phyloP scores from a whole-genome alignment of 35 echinoderm and acorn worm species.

The Patiria miniata region DNA sequence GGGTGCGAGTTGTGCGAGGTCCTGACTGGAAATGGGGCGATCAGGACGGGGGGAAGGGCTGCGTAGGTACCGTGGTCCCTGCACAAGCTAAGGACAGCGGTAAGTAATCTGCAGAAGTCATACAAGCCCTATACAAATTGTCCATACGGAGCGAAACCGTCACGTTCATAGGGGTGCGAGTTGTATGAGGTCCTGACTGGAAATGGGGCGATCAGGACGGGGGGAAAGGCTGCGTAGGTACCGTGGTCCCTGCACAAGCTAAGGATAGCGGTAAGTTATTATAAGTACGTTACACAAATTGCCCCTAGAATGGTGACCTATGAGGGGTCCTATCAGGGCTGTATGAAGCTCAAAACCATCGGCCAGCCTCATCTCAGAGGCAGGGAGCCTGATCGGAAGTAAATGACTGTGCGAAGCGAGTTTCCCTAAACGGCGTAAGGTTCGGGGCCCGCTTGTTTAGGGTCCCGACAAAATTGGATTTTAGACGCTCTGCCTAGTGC shows the following conservation, averaged over 20 bases:
- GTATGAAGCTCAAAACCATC: conserved; percentile 11
- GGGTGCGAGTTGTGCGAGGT: conserved; percentile 64
- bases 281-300: too few species aligned
- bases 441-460: too few species aligned
- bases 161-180: too few species aligned
- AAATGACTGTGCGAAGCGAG: too few species aligned
- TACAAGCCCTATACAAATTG: too few species aligned
- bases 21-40: conserved; percentile 79
- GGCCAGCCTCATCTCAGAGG: too few species aligned
- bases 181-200: conserved; percentile 62
- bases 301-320: too few species aligned
- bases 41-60: conserved; percentile 65
- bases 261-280: conserved; percentile 11
- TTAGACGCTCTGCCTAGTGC: too few species aligned
- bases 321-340: not conserved
- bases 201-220: conserved; percentile 75
- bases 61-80: conserved; percentile 59
- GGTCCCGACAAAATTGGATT: too few species aligned
- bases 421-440: too few species aligned
- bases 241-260: conserved; percentile 29
- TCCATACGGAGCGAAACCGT: conserved; percentile 2
- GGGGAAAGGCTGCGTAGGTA: conserved; percentile 60
- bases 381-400: too few species aligned
- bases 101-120: too few species aligned
- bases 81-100: not conserved